phyloP scores from a whole-genome alignment of 2,797 vertebrate genomes.

The Sebastes minor region DNA sequence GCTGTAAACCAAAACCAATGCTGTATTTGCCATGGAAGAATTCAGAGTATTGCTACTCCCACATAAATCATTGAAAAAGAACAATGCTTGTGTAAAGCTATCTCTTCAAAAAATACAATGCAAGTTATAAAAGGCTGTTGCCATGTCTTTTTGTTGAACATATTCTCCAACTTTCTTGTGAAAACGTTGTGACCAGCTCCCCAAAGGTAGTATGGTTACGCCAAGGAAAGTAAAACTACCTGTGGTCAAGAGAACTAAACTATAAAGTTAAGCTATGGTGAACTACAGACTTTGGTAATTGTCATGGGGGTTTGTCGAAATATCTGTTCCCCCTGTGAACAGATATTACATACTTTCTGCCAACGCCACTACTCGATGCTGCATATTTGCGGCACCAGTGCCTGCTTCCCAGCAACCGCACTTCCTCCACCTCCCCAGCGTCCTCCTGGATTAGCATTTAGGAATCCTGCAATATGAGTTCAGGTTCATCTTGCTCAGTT shows the following conservation, averaged over 20 bases:
- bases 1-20: background rate
- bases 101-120: background rate
- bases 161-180: background rate
- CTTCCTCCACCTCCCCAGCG: background rate
- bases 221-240: background rate
- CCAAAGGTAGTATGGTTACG: background rate
- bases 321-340: background rate
- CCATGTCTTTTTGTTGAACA: background rate
- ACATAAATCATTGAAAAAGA: background rate
- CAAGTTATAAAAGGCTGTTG: background rate
- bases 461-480: background rate
- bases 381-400: slow-evolving; percentile 3
- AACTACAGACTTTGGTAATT: background rate
- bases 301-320: background rate
- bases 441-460: slow-evolving; percentile 2
- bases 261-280: background rate
- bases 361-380: background rate
- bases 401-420: background rate
- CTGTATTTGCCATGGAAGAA: background rate
- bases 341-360: background rate
- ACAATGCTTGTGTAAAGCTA: background rate
- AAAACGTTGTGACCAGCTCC: background rate
- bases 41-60: background rate
- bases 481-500: background rate
- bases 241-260: background rate